Evolutionary conservation across 2,888 invertebrate genomes (phyloP), one percentile per base, ranked within the genome.

Genomic region (Clistopyga incitator): DNA sequence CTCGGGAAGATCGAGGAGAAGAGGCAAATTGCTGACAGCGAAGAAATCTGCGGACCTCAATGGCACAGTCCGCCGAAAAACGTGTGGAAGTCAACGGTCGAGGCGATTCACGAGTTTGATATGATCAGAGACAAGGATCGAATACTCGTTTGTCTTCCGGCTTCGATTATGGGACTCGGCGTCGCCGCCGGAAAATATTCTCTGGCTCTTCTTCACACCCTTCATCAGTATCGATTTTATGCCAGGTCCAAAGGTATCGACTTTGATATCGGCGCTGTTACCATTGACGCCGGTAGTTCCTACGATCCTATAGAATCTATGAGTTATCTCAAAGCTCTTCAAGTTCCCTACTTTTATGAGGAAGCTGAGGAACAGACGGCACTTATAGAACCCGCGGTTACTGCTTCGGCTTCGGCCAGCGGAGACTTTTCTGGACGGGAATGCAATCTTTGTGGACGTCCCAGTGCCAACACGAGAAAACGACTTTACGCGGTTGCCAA

Each of bases 111-210:
- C 84, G 97, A 97, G 90, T 97, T 96, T 93, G 95, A 95, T 84
- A 98, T 98, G 98, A 95, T 98, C 78, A 94, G 95, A 74, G 95
- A 97, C 86, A 97, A 97, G 2, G 98, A 98, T 92, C 95, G 96
- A 84, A 95, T 98, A 18, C 94, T 98, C 90, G 96, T 98, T 15
- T 98, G 98, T 91, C 94, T 98, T 61, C 97, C 98, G 0, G 82
- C 88, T 0, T 87, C 86, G 3, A 45, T 81, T 10, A 84, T 86
- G 68, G 87, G 87, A 6, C 61, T 85, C 4, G 86, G 84, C 6
- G 52, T 77, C 1, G 82, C 87, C 2, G 97, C 97, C 0, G 97
- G 97, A 2, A 96, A 96, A 87, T 96, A 97, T 90, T 98, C 98
- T 0, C 93, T 98, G n/a, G 96, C 97, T 0, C 94, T 98, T 11